Percentiles rank a stretch among this genome's conserved stretches.
Conservation (phyloP, 2,113 vertebrate genomes). For the Anoura caudifer region DNA sequence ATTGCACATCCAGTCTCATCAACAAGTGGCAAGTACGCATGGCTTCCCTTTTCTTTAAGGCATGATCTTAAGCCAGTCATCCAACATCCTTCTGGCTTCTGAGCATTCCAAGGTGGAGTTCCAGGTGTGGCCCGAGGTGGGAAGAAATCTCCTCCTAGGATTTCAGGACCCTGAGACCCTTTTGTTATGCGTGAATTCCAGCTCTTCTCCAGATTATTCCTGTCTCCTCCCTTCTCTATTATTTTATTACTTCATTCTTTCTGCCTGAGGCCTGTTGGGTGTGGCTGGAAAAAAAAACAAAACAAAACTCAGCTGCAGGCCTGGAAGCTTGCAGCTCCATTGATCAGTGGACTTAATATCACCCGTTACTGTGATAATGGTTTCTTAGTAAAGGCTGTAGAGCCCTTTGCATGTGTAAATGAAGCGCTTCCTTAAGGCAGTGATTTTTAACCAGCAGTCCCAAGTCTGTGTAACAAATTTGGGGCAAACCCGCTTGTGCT, state of each 20-base stretch:
- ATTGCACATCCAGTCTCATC: neutral
- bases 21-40: rapidly evolving
- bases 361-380: neutral
- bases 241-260: neutral
- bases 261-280: neutral
- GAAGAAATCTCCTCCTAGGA: neutral
- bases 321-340: neutral
- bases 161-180: neutral
- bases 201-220: neutral
- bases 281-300: neutral
- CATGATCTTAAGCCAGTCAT: neutral
- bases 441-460: neutral
- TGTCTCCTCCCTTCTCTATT: neutral
- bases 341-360: neutral
- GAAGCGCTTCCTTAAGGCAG: neutral
- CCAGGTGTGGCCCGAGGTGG: neutral
- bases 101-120: neutral
- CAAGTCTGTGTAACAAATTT: neutral
- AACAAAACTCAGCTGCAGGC: neutral
- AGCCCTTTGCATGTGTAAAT: neutral
- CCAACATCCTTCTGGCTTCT: neutral
- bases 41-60: neutral
- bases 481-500: neutral
- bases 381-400: neutral
- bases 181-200: neutral